Percentiles rank a stretch among this genome's conserved stretches.
phyloP scores from a whole-genome alignment of 2,113 vertebrate species.

The Desmodus rotundus region DNA sequence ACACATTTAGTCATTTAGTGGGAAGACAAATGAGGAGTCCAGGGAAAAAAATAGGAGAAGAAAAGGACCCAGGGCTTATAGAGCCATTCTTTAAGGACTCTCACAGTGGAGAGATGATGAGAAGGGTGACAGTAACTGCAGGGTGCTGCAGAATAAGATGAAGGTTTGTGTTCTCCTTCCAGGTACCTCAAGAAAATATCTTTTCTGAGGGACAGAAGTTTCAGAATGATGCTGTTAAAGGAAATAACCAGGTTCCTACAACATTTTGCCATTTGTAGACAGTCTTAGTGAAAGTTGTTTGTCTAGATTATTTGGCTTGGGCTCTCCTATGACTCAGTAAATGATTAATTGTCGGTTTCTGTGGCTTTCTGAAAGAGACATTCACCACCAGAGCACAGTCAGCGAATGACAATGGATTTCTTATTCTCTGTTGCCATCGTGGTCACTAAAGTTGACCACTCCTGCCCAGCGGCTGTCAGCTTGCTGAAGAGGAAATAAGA shows the following conservation, averaged over 20 bases:
- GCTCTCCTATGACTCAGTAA: not conserved
- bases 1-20: not conserved
- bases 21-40: not conserved
- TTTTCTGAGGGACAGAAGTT: not conserved
- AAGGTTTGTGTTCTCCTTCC: not conserved
- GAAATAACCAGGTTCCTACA: slow-evolving; percentile 3
- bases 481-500: not conserved
- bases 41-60: not conserved
- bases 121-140: not conserved
- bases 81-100: not conserved
- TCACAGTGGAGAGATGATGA: not conserved
- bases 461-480: not conserved
- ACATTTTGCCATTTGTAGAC: not conserved
- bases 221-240: not conserved
- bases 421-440: not conserved
- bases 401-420: not conserved
- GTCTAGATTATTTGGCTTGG: not conserved
- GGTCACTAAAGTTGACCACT: not conserved
- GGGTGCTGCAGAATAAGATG: not conserved
- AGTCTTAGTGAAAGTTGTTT: not conserved
- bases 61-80: not conserved
- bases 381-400: not conserved
- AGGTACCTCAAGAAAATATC: not conserved
- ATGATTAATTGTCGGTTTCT: not conserved
- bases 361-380: slow-evolving; percentile 34